Evolutionary conservation across 1,140 invertebrate species (phyloP).

Genomic region (Aphidius gifuensis): DNA sequence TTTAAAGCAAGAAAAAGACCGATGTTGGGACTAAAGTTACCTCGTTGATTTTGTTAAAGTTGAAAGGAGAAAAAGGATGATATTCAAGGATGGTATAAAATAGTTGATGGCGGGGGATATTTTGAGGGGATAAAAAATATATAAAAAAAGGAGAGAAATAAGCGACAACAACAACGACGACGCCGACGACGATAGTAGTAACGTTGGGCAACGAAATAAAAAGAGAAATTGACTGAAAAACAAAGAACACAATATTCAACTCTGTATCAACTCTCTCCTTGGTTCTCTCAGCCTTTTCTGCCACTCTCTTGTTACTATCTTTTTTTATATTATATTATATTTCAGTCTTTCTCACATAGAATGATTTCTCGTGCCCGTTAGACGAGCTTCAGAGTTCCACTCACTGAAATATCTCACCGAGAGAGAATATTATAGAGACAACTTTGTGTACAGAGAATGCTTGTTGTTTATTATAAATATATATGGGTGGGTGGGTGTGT

Average conservation of each 20-base stretch:
- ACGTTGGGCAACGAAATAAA: background rate
- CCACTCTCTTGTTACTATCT: conserved; percentile 12
- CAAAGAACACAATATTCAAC: conserved; percentile 15
- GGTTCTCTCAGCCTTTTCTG: conserved; percentile 24
- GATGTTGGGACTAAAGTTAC: conserved; percentile 15
- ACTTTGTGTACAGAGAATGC: conserved; percentile 20
- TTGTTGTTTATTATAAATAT: conserved; percentile 8
- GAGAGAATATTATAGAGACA: conserved; percentile 40
- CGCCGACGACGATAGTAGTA: too few species aligned
- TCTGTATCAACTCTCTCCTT: conserved; percentile 2
- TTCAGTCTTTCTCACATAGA: conserved; percentile 20
- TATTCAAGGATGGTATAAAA: background rate
- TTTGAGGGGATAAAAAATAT: background rate
- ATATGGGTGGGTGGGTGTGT: background rate
- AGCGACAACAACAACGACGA: too few species aligned
- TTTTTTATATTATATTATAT: background rate
- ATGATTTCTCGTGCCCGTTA: conserved; percentile 28
- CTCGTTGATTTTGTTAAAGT: too few species aligned
- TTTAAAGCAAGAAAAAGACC: conserved; percentile 8
- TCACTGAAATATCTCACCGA: conserved; percentile 46
- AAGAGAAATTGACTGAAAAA: conserved; percentile 11
- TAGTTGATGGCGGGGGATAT: background rate
- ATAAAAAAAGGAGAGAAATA: background rate
- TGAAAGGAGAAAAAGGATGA: conserved; percentile 16
- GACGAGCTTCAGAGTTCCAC: conserved; percentile 39